Base-by-base conservation (phyloP, 2,888 invertebrate species). In the Mycalesis mineus region DNA sequence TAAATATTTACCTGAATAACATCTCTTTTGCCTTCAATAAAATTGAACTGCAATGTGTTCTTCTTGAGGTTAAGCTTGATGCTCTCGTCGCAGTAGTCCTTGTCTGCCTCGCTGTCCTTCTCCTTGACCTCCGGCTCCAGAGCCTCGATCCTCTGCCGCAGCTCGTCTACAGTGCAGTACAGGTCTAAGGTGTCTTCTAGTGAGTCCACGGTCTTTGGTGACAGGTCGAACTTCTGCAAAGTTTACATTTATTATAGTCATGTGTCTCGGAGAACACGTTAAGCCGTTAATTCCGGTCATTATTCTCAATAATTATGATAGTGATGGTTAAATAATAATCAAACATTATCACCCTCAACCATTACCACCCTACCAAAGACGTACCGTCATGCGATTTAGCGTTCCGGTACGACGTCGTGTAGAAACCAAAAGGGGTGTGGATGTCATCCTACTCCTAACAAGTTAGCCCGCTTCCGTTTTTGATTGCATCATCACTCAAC, bases 161-260 rank as follows among this genome's bases (percentile, higher is more conserved):
- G 75, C 71, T 93, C 93, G 68, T 93, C 93, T 44, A 92, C 93
- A 0, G 93, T 91, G 78, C 93, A 93, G 76, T 93, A 94, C 60
- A 93, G 92, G 70, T 93, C 92, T 66, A 92, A 78, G 29, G 91
- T 89, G 61, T 92, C 91, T 72, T 92, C 91, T 58, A 91, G 76
- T 58, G 91, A 84, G 54, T 90, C 90, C 63, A 88, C 83, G 60
- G 77, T 83, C 65, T 90, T 90, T 29, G 88, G 87, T 2, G 88
- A 88, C 57, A 90, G 69, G 63, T 89, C 88, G 68, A 88, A 88
- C 67, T 87, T 87, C 90, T 89, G 79, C 1, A 81, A 83, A 29
- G 9, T 29, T 6, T 13, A 29, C 22, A 51, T 22, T 22, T 4
- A 22, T 22, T 22, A 4, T 22, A 22, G 3, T 22, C 22, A 22